Evolutionary conservation across 2,888 invertebrate species (phyloP).

Genomic region (Disparrhopalites patrizii): DNA sequence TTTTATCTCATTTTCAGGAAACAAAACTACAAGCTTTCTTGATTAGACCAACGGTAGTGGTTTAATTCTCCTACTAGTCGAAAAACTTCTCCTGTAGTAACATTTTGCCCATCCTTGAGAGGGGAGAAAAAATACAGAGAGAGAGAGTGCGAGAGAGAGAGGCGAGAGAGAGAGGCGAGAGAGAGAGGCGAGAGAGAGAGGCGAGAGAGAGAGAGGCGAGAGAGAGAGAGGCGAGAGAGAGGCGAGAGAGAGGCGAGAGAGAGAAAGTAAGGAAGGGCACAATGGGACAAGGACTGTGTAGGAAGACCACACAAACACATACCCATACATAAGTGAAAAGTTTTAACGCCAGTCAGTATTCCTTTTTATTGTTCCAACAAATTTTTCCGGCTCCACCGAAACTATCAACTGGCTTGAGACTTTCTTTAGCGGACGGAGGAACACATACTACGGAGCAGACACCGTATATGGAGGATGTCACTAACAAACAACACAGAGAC

Average conservation of each 20-base stretch:
- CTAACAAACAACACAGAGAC: neutral
- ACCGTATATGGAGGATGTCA: neutral
- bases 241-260: no score
- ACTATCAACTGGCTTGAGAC: neutral
- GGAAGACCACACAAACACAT: no score
- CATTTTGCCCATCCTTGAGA: conserved; percentile 8
- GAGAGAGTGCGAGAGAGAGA: no score
- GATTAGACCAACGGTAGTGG: conserved; percentile 23
- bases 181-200: no score
- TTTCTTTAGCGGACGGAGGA: neutral
- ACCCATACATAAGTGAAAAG: conserved; percentile 15
- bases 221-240: no score
- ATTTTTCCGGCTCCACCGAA: conserved; percentile 8
- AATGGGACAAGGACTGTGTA: no score
- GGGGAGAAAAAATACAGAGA: neutral
- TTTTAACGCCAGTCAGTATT: conserved; percentile 14
- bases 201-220: no score
- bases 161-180: no score
- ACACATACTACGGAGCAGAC: neutral
- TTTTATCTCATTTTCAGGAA: conserved; percentile 27
- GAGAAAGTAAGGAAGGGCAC: neutral
- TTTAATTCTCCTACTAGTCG: neutral
- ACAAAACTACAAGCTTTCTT: conserved; percentile 29
- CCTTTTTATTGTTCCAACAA: conserved; percentile 1
- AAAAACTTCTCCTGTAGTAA: neutral